These are phyloP conservation scores for Pissodes strobi DNA, from an alignment of 1,140 invertebrate species.

Conservation along the genomic window DNA sequence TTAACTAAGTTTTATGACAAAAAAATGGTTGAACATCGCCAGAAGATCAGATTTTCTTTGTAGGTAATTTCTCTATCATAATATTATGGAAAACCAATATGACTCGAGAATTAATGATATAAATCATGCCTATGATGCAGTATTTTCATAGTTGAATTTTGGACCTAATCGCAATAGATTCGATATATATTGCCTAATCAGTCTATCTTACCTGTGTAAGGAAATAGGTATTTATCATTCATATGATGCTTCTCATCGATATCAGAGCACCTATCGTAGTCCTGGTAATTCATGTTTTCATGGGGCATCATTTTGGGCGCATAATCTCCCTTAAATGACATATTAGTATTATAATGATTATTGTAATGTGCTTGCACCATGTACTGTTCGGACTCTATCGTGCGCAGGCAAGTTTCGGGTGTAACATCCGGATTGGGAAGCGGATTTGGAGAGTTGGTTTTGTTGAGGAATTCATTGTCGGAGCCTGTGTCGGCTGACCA, in stretches of 20 bases:
- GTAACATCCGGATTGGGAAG: constrained; percentile 74
- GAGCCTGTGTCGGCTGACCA: constrained; percentile 80
- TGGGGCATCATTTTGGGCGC: constrained; percentile 63
- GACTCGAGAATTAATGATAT: no score
- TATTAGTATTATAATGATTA: constrained; percentile 63
- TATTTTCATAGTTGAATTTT: no score
- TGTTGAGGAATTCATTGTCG: constrained; percentile 71
- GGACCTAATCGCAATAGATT: no score
- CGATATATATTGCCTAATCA: background rate
- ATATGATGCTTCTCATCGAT: constrained; percentile 73
- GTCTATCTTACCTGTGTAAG: constrained; percentile 65
- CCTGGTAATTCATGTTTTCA: constrained; percentile 63
- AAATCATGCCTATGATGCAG: no score
- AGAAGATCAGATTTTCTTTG: no score
- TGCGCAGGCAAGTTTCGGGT: constrained; percentile 62
- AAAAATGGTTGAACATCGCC: no score
- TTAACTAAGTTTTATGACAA: no score
- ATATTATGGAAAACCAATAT: no score
- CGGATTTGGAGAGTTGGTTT: constrained; percentile 71
- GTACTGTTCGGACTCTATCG: constrained; percentile 58
- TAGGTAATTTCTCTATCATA: no score
- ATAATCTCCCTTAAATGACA: constrained; percentile 50
- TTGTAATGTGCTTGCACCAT: constrained; percentile 56
- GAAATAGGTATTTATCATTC: constrained; percentile 78
- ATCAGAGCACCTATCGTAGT: constrained; percentile 69